Base-by-base conservation (phyloP, 2,113 vertebrate species). In the Pao palembangensis region DNA sequence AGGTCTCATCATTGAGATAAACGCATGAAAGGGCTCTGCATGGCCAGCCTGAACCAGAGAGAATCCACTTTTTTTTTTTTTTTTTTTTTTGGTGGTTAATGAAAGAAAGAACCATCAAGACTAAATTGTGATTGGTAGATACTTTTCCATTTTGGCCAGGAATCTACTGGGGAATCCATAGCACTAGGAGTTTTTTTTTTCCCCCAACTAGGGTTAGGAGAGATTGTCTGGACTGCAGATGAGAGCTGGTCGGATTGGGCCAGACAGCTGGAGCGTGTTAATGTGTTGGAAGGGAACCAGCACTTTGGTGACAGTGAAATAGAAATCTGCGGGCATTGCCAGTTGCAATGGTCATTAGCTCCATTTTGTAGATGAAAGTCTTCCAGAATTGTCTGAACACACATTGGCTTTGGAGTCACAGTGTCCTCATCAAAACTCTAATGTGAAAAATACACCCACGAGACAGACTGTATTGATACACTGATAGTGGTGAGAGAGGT, bases 211-310 rank as follows among this genome's bases (percentile, higher is more conserved):
- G 42, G 60, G 61, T 52, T 46, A 58, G 31, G 44, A 67, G 53
- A 61, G 55, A n/a, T n/a, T 20, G 51, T 53, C 69, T 71, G 61
- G 67, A 50, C 61, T 13, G 12, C 52, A 61, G 59, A 55, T 51
- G 31, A 63, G 53, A 61, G 73, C 48, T 51, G 65, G 74, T 68
- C 66, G 73, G 69, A 73, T 68, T 51, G 67, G 62, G 44, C 58
- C 58, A 67, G 76, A 75, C 71, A 69, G 65, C 72, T 72, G 69
- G 75, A 61, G 75, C 64, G 54, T 80, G 72, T 71, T 86, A 68
- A 79, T 78, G 67, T 81, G 75, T 61, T 87, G 81, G 70, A 83
- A 55, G 53, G 53, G 51, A 47, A 54, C 84, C 78, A 82, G 69
- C 43, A 50, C 67, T 65, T 65, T 56, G 58, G 76, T 48, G 56